Conservation (phyloP, 2,113 vertebrate species). For the Semicossyphus pulcher region DNA sequence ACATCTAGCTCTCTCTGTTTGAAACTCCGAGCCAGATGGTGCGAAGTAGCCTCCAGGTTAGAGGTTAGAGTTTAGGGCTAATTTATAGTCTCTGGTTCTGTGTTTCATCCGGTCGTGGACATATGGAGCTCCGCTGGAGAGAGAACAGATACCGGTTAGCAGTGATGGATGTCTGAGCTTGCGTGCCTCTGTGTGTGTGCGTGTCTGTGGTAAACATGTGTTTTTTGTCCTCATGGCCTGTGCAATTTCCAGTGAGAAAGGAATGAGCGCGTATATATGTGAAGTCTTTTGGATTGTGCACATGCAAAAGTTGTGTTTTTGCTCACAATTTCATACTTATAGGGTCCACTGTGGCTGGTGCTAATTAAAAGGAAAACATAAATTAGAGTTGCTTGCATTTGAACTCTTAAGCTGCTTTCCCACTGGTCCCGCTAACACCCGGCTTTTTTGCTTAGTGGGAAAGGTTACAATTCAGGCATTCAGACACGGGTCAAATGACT, state of each 20-base stretch:
- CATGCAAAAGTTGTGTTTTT: neutral
- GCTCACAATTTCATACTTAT: no score
- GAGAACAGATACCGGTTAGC: constrained; percentile 22
- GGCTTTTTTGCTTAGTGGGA: no score
- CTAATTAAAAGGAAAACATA: no score
- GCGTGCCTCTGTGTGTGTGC: neutral
- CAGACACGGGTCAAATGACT: no score
- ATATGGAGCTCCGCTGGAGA: constrained; percentile 46
- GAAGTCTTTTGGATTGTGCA: neutral
- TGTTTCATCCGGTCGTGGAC: constrained; percentile 38
- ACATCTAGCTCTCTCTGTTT: neutral
- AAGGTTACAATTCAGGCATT: no score
- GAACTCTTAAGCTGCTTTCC: no score
- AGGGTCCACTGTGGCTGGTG: no score
- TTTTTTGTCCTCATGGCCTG: neutral
- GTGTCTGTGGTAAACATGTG: neutral
- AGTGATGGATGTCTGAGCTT: constrained; percentile 14
- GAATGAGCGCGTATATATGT: neutral
- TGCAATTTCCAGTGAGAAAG: neutral
- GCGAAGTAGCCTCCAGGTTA: constrained; percentile 18
- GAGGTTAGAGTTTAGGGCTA: constrained; percentile 45
- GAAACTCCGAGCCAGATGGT: constrained; percentile 16
- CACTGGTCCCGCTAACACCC: no score
- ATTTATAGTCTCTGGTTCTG: constrained; percentile 46
- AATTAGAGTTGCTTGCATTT: no score